phyloP scores from a whole-genome alignment of 2,888 invertebrate species.

The Pycnomerus fuliginosus region DNA sequence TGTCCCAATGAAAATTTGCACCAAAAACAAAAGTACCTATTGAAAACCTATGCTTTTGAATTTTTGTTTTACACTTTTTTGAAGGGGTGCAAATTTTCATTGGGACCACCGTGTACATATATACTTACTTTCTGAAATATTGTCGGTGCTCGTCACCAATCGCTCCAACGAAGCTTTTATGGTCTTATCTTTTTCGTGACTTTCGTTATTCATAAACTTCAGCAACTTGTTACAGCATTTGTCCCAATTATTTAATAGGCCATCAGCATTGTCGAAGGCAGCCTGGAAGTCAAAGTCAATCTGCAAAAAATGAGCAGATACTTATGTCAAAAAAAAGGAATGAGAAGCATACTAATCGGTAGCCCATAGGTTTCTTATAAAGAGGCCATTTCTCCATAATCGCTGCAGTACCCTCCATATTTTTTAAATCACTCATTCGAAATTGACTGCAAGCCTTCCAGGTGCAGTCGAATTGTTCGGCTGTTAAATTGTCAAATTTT shows the following conservation, averaged over 20 bases:
- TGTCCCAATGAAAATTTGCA: no score
- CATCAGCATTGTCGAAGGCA: slow-evolving; percentile 3
- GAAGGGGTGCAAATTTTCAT: no score
- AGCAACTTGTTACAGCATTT: background rate
- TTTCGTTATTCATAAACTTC: background rate
- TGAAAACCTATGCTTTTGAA: no score
- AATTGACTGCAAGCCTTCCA: slow-evolving; percentile 28
- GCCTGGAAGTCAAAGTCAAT: slow-evolving; percentile 5
- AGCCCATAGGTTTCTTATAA: slow-evolving; percentile 19
- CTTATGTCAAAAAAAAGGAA: slow-evolving; percentile 1
- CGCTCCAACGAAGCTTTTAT: slow-evolving; percentile 1
- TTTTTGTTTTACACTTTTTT: no score
- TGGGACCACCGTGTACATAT: no score
- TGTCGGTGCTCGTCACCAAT: background rate
- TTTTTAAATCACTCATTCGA: slow-evolving; percentile 13
- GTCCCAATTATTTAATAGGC: background rate
- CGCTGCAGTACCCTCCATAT: slow-evolving; percentile 2
- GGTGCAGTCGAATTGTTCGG: slow-evolving; percentile 23
- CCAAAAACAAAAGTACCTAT: no score
- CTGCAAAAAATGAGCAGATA: slow-evolving; percentile 3
- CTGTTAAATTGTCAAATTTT: slow-evolving; percentile 25
- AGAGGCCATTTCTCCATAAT: slow-evolving; percentile 21
- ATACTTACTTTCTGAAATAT: background rate
- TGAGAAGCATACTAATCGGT: slow-evolving; percentile 10
- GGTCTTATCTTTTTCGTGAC: slow-evolving; percentile 2